A percentile compares a stretch with the other conserved stretches of the same genome.
phyloP scores from a whole-genome alignment of 2,888 invertebrate genomes.

The Phaedon cochleariae region DNA sequence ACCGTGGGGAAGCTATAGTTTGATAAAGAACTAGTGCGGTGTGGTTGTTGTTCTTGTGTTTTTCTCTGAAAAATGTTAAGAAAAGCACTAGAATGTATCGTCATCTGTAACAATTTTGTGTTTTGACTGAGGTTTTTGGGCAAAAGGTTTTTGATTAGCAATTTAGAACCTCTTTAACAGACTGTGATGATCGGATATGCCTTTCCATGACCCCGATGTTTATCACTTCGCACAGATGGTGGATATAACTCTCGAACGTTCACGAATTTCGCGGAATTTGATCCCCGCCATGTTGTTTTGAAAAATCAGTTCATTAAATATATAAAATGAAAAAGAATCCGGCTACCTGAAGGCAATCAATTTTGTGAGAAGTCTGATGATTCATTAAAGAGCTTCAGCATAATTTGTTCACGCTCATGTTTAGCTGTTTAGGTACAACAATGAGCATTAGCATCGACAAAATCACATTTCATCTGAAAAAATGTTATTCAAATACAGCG shows the following conservation, averaged over 20 bases:
- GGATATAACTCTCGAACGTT: slow-evolving; percentile 31
- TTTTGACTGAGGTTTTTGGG: not conserved
- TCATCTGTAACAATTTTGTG: no score
- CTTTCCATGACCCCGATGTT: slow-evolving; percentile 59
- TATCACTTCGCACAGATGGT: slow-evolving; percentile 51
- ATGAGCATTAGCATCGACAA: no score
- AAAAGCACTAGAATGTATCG: no score
- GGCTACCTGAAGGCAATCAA: not conserved
- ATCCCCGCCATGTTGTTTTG: slow-evolving; percentile 25
- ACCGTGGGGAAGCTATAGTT: no score
- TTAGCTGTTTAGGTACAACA: no score
- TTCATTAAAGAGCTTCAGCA: no score
- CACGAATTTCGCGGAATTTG: slow-evolving; percentile 25
- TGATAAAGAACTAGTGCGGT: no score
- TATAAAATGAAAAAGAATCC: not conserved
- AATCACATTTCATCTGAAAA: no score
- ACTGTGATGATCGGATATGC: slow-evolving; percentile 66
- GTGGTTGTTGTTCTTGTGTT: no score
- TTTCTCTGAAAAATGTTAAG: no score
- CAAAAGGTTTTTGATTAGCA: not conserved
- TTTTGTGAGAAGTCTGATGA: not conserved
- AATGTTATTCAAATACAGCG: no score
- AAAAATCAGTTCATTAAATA: not conserved
- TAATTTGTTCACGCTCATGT: no score
- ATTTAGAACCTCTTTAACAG: slow-evolving; percentile 58